Evolutionary conservation across 30 jellyfish, hydroid and myxozoan species (phyloP), one percentile per base, ranked within the genome.

Genomic region (Calvadosia cruxmelitensis): DNA sequence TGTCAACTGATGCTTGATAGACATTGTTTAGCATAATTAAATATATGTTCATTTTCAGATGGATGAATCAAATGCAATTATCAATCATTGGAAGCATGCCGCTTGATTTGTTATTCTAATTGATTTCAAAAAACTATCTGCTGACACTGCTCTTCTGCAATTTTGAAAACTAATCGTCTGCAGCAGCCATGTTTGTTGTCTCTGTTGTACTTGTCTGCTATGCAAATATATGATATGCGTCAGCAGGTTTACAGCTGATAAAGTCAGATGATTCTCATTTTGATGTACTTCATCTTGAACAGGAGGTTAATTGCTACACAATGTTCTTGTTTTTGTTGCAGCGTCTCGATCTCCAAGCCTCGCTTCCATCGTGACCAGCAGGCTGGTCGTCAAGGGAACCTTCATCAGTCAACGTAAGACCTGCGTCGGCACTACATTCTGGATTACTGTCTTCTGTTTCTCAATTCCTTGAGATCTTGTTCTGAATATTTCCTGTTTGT

Each of bases 271-370:
- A 63, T 63, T 5, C 61, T 5, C 27, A 7, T 24, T 53, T 13
- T 24, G 5, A 13, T 53, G 70, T 24, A 13, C 29, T n/a, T 16
- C 29, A 61, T n/a, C 20, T 15, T 12, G 29, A 61, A 61, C 26
- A 5, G 12, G 13, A 24, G 27, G 27, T 32, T 24, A 7, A 7
- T 63, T 63, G 72, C 65, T 3, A 32, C 23, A 5, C 23, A 53
- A 53, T 20, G 27, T 53, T 20, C 71, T 50, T 49, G 71, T 53
- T 72, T 72, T 74, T 72, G 63, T 74, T 77, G 65, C 84, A 63
- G 84, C 64, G 65, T 77, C 84, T 63, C 84, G 77, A 74, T 63
- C 65, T 76, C 84, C 67, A 0, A 34, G 76, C n/a, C 3, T 1
- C 34, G 69, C 0, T 16, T 0, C 3, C 0, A 1, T 31, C 24